Evolutionary conservation across 2,888 invertebrate species (phyloP).

Genomic region (Ectemnius lituratus): DNA sequence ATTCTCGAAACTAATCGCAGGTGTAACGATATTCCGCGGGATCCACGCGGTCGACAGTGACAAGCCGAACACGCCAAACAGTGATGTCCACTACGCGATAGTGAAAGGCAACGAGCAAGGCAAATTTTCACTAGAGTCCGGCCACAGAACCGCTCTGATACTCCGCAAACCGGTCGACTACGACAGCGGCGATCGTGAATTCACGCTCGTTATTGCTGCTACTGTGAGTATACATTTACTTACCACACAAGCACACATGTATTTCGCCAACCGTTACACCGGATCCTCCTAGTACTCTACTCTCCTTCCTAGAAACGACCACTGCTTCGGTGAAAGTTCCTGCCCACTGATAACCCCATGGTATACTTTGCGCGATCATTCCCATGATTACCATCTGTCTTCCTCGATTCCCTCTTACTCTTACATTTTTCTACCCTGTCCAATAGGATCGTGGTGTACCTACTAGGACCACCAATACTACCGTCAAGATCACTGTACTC

Average conservation of each 20-base stretch:
- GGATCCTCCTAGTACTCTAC: background rate
- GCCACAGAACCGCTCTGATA: slow-evolving; percentile 87
- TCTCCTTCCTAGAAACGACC: slow-evolving; percentile 9
- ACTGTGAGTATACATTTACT: slow-evolving; percentile 80
- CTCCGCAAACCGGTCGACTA: slow-evolving; percentile 87
- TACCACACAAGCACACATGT: background rate
- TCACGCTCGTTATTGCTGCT: slow-evolving; percentile 86
- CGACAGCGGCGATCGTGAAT: slow-evolving; percentile 89
- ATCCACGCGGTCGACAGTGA: slow-evolving; percentile 90
- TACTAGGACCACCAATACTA: slow-evolving; percentile 85
- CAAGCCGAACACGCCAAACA: slow-evolving; percentile 93
- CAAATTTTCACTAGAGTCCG: slow-evolving; percentile 89
- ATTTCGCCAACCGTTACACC: no score
- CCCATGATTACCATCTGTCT: slow-evolving; percentile 13
- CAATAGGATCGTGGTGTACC: slow-evolving; percentile 89
- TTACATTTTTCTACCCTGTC: slow-evolving; percentile 53
- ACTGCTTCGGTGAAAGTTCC: slow-evolving; percentile 34
- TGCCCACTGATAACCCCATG: background rate
- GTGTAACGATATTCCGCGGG: slow-evolving; percentile 89
- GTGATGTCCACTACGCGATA: slow-evolving; percentile 90
- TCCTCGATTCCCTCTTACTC: background rate
- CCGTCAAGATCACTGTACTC: slow-evolving; percentile 84
- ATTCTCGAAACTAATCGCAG: slow-evolving; percentile 76
- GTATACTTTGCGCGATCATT: slow-evolving; percentile 2
- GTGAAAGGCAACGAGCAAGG: slow-evolving; percentile 85